Percentiles rank a stretch among this genome's conserved stretches.
Conservation (phyloP, 2,113 vertebrate genomes). For the Clupea harengus region DNA sequence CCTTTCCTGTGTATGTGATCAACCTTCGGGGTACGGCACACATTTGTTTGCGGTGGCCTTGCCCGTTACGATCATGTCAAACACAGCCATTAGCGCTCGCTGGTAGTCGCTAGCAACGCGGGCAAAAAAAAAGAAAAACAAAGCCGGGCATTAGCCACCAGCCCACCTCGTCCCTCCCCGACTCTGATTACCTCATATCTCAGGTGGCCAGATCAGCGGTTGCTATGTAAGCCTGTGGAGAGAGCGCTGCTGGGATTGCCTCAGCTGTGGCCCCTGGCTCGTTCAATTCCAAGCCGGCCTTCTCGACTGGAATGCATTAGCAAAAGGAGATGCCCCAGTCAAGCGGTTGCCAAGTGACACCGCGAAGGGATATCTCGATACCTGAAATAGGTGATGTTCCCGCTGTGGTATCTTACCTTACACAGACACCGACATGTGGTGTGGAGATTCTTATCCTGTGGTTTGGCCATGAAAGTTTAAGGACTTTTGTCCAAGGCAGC, state of each 20-base stretch:
- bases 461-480: neutral
- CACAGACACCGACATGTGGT: neutral
- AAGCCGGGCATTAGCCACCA: conserved; percentile 35
- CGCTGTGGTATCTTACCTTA: neutral
- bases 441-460: neutral
- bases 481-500: neutral
- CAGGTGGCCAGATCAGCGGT: conserved; percentile 50
- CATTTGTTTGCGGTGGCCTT: neutral
- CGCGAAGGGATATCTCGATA: neutral
- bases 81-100: neutral
- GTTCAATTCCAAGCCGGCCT: conserved; percentile 44
- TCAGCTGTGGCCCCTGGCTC: conserved; percentile 53
- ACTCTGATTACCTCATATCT: conserved; percentile 61
- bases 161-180: conserved; percentile 46
- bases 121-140: conserved; percentile 39
- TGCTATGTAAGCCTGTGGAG: conserved; percentile 34
- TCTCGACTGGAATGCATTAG: conserved; percentile 53
- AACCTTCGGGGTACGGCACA: neutral
- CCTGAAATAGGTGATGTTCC: conserved; percentile 4
- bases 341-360: conserved; percentile 61
- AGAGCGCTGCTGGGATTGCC: conserved; percentile 39
- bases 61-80: conserved; percentile 3
- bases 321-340: conserved; percentile 46
- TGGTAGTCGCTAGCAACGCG: neutral
- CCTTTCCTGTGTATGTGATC: neutral